Base-by-base conservation (phyloP, 1,140 invertebrate genomes). In the Drosophila leontia region DNA sequence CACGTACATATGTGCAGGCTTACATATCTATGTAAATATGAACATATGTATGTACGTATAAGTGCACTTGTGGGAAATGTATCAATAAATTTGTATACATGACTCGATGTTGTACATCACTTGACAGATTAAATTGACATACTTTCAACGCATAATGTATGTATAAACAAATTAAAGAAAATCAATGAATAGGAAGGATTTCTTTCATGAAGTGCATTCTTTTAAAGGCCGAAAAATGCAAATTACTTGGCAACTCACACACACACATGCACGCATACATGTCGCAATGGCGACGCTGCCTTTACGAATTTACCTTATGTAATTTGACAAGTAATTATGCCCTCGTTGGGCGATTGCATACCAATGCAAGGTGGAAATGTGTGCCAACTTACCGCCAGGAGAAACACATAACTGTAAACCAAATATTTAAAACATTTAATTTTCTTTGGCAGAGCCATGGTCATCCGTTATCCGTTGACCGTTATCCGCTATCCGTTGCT, bases 401-500 rank as follows among this genome's bases (percentile, higher is more conserved):
- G 86, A 61, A 92, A 86, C 58, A 92, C 90, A 83, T 92, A 92
- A 81, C 91, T 92, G 78, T 92, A 92, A 81, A 92, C 92, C 69
- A 92, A 91, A 91, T 92, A 92, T 76, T 92, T 92, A 79, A 92
- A 92, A 78, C 91, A 92, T 86, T 92, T 92, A 35, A 92, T 91
- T 53, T 92, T 88, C 84, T 92, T 92, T 41, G 92, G 82, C 70
- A 92, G 62, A 61, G 92, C 88, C 92, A 92, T 92, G 51, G 34
- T 78, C 53, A 32, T 65, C 17, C 41, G 26, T 35, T 80, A 19
- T 37, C 47, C 65, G 37, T 42, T 75, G 29, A 26, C 50, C 13
- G 51, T 35, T 56, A 19, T 58, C 39, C 56, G 29, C 26, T 17
- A 32, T 50, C 48, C 23, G 26, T 17, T 64, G 26, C 55, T 42